phyloP scores from a whole-genome alignment of 2,113 vertebrate species.

The Cryptoleucopteryx plumbea region DNA sequence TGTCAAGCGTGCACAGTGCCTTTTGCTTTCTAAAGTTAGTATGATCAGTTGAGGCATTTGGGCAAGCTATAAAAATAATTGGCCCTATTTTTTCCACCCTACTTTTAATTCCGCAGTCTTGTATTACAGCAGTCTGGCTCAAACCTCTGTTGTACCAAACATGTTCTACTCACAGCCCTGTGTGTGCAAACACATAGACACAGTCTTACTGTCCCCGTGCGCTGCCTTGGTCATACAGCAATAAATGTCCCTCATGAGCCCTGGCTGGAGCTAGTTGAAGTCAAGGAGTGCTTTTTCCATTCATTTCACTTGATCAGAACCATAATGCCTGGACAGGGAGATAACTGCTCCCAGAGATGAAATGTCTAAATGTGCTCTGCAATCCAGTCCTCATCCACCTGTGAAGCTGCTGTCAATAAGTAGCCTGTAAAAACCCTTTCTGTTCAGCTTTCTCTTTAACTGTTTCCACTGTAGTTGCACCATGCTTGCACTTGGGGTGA shows the following conservation, averaged over 20 bases:
- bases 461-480: neutral
- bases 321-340: neutral
- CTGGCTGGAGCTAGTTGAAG: neutral
- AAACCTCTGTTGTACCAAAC: neutral
- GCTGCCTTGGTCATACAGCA: neutral
- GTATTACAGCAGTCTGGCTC: neutral
- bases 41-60: neutral
- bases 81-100: neutral
- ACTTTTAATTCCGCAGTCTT: neutral
- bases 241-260: neutral
- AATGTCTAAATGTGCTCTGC: neutral
- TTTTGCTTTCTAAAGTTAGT: conserved; percentile 29
- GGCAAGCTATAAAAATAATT: conserved; percentile 7
- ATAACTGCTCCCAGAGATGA: neutral
- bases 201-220: fast-evolving
- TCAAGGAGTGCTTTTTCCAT: neutral
- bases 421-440: neutral
- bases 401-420: neutral
- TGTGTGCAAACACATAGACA: neutral
- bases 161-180: neutral
- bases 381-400: neutral
- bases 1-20: neutral
- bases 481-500: neutral
- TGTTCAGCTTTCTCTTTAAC: neutral
- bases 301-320: neutral